A percentile compares a stretch with the other conserved stretches of the same genome.
Evolutionary conservation across 2,888 invertebrate genomes (phyloP).

Genomic region (Amphipoea oculea): DNA sequence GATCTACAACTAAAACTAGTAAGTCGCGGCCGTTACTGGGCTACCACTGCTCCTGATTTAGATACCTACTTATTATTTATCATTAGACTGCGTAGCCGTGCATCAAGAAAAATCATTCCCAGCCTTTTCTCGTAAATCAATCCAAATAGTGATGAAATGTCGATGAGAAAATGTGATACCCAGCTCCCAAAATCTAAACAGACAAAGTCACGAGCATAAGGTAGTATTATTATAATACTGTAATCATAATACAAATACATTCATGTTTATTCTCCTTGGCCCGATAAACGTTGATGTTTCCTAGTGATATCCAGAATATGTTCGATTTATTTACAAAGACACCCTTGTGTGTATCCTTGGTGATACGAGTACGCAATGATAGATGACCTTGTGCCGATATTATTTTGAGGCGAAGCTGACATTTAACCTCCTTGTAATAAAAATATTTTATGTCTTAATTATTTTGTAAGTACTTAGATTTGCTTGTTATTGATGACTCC

Average conservation of each 20-base stretch:
- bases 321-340: constrained; percentile 55
- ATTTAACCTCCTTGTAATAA: constrained; percentile 17
- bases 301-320: constrained; percentile 55
- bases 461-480: neutral
- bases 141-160: neutral
- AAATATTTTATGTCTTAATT: neutral
- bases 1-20: neutral
- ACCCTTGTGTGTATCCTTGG: constrained; percentile 54
- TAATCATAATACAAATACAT: constrained; percentile 54
- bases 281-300: constrained; percentile 54
- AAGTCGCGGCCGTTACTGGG: neutral
- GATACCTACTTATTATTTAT: neutral
- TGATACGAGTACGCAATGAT: constrained; percentile 46
- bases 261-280: constrained; percentile 60
- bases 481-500: neutral
- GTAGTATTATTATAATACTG: constrained; percentile 41
- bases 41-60: neutral
- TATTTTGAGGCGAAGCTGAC: constrained; percentile 37
- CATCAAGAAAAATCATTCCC: neutral
- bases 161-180: neutral
- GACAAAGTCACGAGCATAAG: constrained; percentile 22
- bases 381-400: constrained; percentile 63
- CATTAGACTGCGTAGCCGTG: neutral
- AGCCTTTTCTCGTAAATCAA: neutral
- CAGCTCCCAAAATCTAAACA: neutral